Evolutionary conservation across 2,797 vertebrate genomes (phyloP), one percentile per base, ranked within the genome.

Genomic region (Takifugu ocellatus): DNA sequence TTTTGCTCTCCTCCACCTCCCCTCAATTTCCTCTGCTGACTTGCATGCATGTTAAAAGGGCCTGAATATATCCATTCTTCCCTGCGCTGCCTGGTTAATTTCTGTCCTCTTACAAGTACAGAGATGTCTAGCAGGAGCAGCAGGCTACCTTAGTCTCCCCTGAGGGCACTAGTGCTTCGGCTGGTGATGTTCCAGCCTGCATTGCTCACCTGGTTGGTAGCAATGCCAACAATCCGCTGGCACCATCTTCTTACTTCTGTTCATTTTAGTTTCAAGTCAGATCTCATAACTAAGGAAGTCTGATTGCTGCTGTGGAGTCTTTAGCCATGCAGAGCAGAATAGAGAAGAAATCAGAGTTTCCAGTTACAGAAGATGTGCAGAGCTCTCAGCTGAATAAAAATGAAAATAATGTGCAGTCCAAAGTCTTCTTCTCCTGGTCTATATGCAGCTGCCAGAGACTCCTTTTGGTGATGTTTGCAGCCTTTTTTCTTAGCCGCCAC

Each of bases 41-140:
- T 87, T 87, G 87, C 87, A 90, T 87, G 88, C 89, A 85, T 90
- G 91, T 92, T 91, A 89, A 89, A 88, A 88, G 88, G 89, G 88
- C 90, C 84, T 87, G 89, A 91, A 90, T 84, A 84, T 87, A 81
- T 82, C 50, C 90, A 90, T 91, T 91, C 90, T 85, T 91, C 87
- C 89, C 82, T 14, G 70, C 82, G 79, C 89, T 88, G 84, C 86
- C 78, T 87, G 88, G 88, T 88, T 92, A 91, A 91, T 92, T 92
- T 92, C 87, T 88, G 84, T 90, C 86, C 88, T 91, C 90, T 91
- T 90, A 91, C 91, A 89, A 90, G 89, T 90, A 90, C 90, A 90
- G 87, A 91, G 91, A 91, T 90, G 91, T 92, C 90, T 91, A 87
- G 84, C 85, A 68, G 85, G 85, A 90, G 88, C 88, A 82, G 85